phyloP scores from a whole-genome alignment of 2,888 invertebrate species.

The Patella caerulea region DNA sequence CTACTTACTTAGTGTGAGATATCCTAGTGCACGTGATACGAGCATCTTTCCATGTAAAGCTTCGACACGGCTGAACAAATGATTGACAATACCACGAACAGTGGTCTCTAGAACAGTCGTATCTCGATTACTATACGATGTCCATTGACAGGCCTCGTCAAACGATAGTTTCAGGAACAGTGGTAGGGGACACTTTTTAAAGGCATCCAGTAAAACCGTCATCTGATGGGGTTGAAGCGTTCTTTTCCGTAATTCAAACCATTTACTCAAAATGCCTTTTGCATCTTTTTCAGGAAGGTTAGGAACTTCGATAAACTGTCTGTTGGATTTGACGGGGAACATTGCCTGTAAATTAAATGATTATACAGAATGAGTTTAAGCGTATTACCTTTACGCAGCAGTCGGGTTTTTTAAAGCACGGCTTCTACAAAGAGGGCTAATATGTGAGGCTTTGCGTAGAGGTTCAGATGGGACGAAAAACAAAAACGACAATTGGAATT shows the following conservation, averaged over 20 bases:
- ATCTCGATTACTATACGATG: slow-evolving; percentile 40
- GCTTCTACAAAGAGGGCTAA: too few species aligned
- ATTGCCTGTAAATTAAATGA: slow-evolving; percentile 5
- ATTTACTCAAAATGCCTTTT: slow-evolving; percentile 38
- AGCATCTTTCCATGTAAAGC: slow-evolving; percentile 46
- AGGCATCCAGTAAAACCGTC: slow-evolving; percentile 32
- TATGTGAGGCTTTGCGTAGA: too few species aligned
- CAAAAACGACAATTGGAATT: too few species aligned
- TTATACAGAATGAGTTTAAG: too few species aligned
- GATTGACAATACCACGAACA: slow-evolving; percentile 38
- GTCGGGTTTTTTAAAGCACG: too few species aligned
- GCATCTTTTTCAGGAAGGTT: slow-evolving; percentile 35
- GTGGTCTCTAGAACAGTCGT: slow-evolving; percentile 36
- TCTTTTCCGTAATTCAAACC: slow-evolving; percentile 39
- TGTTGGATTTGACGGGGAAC: background rate
- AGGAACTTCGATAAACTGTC: slow-evolving; percentile 27
- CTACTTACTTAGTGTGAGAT: slow-evolving; percentile 45
- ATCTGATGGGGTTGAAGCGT: slow-evolving; percentile 39
- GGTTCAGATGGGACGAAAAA: too few species aligned
- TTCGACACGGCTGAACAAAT: slow-evolving; percentile 46
- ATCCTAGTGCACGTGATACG: slow-evolving; percentile 51
- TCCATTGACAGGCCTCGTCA: slow-evolving; percentile 50
- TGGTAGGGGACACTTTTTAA: slow-evolving; percentile 43
- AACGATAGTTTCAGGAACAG: slow-evolving; percentile 52
- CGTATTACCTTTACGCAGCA: too few species aligned